These are phyloP conservation scores for Macrosoma leucophasiata DNA, from an alignment of 2,888 invertebrate species.

Conservation along the genomic window DNA sequence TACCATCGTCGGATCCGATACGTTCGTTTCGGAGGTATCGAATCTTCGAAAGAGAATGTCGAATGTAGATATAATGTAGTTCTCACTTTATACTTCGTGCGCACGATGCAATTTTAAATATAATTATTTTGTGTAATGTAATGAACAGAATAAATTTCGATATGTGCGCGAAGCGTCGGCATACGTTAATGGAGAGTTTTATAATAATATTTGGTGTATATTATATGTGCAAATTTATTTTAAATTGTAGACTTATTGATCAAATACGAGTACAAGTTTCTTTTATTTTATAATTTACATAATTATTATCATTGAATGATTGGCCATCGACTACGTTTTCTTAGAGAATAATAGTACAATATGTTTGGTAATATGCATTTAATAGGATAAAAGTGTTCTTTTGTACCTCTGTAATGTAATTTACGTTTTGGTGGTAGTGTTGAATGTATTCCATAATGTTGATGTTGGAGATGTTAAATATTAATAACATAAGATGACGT, in stretches of 20 bases:
- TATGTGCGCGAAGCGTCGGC: slow-evolving; percentile 29
- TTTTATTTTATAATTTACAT: slow-evolving; percentile 24
- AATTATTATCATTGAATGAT: slow-evolving; percentile 18
- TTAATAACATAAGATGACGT: too few species aligned
- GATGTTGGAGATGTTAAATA: slow-evolving; percentile 3
- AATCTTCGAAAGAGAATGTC: too few species aligned
- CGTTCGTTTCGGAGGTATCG: too few species aligned
- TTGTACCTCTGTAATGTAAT: slow-evolving; percentile 35
- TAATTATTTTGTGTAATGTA: slow-evolving; percentile 3
- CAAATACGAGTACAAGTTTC: slow-evolving; percentile 42
- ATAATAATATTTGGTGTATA: slow-evolving; percentile 64
- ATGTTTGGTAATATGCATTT: slow-evolving; percentile 59
- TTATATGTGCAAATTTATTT: slow-evolving; percentile 61
- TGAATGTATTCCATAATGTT: slow-evolving; percentile 11
- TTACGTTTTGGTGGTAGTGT: slow-evolving; percentile 34
- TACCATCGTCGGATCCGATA: too few species aligned
- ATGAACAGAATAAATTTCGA: slow-evolving; percentile 19
- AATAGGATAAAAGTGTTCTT: slow-evolving; percentile 52
- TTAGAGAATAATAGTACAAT: slow-evolving; percentile 52
- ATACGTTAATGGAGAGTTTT: slow-evolving; percentile 47
- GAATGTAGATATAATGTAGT: too few species aligned
- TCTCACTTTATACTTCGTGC: too few species aligned
- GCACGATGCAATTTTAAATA: slow-evolving; percentile 1
- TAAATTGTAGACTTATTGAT: slow-evolving; percentile 54
- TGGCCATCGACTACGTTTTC: slow-evolving; percentile 37